Base-by-base conservation (phyloP, 2,797 vertebrate species). In the Dromococcyx pavoninus region DNA sequence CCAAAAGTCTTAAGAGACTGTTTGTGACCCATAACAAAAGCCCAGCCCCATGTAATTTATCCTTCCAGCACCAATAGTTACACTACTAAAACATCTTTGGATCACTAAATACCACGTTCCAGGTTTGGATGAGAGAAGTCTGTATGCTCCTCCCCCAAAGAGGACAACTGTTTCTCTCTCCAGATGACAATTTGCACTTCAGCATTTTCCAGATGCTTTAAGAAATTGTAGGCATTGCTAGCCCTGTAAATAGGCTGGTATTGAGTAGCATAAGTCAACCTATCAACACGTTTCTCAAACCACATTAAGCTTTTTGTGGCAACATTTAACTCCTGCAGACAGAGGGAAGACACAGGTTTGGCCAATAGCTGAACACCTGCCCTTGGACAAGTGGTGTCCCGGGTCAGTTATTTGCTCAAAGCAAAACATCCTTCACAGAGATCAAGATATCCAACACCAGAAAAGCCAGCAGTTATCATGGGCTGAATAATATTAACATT, bases 141-240 rank as follows among this genome's bases (percentile, higher is more conserved):
- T 41, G 15, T 22, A 18, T 7, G 53, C 28, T 44, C 41, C 78
- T 77, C 67, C 66, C 39, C 33, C 16, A 5, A 78, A 79, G 27
- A 51, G 57, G 60, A 39, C 5, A 92, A n/a, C 61, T 89, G 48
- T 23, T 82, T 46, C 28, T 17, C 56, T 21, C 53, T 85, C 43
- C 19, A 39, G 60, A 83, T 24, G 12, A 88, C 39, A 33, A 37
- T 73, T 19, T 30, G 11, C 33, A 22, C n/a, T 58, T 66, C 64
- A 50, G 48, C 87, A 80, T 94, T 92, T 92, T 79, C 61, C 51
- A 70, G 28, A 91, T 83, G 65, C 75, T 86, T 74, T 18, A 53
- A 60, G 25, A 39, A 48, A 84, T 35, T 2, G 9, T 9, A 58
- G 22, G 21, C 85, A 86, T 44, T 74, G 62, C 37, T 53, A 30